Percentiles rank a stretch among this genome's conserved stretches.
phyloP scores from a whole-genome alignment of 2,888 invertebrate genomes.

The Carcina quercana region DNA sequence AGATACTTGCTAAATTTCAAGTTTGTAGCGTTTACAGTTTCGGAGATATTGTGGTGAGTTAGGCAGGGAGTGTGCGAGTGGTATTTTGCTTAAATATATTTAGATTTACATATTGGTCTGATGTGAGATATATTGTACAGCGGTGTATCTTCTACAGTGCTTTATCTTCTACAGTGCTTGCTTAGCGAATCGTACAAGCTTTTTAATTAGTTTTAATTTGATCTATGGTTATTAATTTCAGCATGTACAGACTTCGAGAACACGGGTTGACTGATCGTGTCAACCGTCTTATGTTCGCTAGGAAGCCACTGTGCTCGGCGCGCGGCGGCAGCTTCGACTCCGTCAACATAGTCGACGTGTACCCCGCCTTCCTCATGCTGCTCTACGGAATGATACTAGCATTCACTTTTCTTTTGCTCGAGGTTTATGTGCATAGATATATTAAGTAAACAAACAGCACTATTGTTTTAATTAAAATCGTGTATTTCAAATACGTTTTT shows the following conservation, averaged over 20 bases:
- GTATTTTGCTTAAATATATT: no score
- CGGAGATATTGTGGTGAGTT: no score
- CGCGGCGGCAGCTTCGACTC: conserved; percentile 75
- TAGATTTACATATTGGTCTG: no score
- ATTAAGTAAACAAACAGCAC: no score
- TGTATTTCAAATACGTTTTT: no score
- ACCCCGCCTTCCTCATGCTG: conserved; percentile 62
- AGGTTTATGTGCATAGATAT: conserved; percentile 33
- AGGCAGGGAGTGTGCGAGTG: no score
- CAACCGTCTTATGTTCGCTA: conserved; percentile 68
- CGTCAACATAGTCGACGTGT: conserved; percentile 76
- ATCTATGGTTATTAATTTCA: conserved; percentile 32
- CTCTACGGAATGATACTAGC: conserved; percentile 49
- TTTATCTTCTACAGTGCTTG: neutral
- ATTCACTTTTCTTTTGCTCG: conserved; percentile 34
- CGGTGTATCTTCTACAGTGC: no score
- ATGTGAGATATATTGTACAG: no score
- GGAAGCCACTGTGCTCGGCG: conserved; percentile 73
- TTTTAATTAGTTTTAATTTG: neutral
- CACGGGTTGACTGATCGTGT: conserved; percentile 75
- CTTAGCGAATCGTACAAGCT: neutral
- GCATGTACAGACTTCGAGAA: conserved; percentile 72
- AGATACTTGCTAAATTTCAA: no score
- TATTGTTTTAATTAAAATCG: no score
- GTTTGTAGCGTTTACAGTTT: no score